Conservation (phyloP, 1,140 invertebrate genomes). For the Drosophila ficusphila region DNA sequence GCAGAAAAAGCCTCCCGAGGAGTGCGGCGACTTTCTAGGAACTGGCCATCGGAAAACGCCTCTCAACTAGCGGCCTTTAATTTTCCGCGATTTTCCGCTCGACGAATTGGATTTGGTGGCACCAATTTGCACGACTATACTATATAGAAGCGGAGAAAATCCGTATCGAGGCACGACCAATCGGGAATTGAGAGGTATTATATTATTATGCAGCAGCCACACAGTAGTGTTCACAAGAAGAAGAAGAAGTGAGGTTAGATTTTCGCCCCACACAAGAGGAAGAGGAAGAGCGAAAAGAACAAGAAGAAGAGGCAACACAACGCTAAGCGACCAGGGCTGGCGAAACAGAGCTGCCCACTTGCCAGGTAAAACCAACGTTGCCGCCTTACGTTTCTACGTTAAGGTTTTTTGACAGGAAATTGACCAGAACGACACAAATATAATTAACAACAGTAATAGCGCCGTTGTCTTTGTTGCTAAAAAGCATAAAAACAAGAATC, state of each 20-base stretch:
- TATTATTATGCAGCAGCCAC: conserved; percentile 61
- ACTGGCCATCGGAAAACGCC: conserved; percentile 43
- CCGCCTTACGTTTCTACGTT: conserved; percentile 18
- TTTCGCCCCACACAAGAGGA: conserved; percentile 20
- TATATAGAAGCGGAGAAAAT: conserved; percentile 14
- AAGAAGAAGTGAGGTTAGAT: conserved; percentile 55
- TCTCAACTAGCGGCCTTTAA: conserved; percentile 26
- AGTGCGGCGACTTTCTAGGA: conserved; percentile 36
- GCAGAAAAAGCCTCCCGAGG: conserved; percentile 26
- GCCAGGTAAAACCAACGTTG: conserved; percentile 8
- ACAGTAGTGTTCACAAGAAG: conserved; percentile 18
- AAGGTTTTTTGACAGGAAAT: not conserved
- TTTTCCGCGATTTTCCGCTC: conserved; percentile 27
- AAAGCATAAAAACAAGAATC: conserved; percentile 4
- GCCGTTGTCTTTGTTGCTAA: too few relatives aligned
- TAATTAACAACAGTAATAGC: conserved; percentile 2
- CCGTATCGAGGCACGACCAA: conserved; percentile 38
- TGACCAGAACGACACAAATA: not conserved
- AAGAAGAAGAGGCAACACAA: conserved; percentile 19
- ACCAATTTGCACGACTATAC: conserved; percentile 14
- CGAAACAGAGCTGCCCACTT: conserved; percentile 12
- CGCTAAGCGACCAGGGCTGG: conserved; percentile 30
- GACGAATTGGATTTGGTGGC: conserved; percentile 32
- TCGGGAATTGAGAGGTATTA: conserved; percentile 45
- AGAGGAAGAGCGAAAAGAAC: conserved; percentile 26